phyloP scores from a whole-genome alignment of 2,888 invertebrate species.

The Apamea crenata region DNA sequence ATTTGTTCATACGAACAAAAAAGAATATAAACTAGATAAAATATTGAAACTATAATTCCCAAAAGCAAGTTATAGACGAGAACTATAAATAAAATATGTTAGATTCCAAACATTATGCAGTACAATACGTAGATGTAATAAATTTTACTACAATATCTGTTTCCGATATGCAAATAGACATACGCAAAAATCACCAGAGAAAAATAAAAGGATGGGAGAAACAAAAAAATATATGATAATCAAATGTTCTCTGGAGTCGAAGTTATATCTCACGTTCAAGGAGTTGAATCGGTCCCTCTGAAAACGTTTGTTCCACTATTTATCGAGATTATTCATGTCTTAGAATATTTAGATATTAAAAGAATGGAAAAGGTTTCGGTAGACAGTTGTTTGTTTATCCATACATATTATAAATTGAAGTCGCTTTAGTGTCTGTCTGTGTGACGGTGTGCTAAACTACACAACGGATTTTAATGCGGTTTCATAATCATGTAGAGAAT shows the following conservation, averaged over 20 bases:
- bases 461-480: not conserved
- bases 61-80: conserved; percentile 59
- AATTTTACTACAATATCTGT: conserved; percentile 86
- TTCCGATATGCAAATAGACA: conserved; percentile 87
- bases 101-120: conserved; percentile 78
- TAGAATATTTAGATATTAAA: conserved; percentile 35
- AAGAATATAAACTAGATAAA: conserved; percentile 54
- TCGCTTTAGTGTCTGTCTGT: not conserved
- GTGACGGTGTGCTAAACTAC: not conserved
- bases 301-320: conserved; percentile 40
- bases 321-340: conserved; percentile 54
- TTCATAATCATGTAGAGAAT: not conserved
- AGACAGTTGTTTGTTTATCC: not conserved
- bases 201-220: conserved; percentile 82
- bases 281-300: conserved; percentile 69
- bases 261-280: conserved; percentile 75
- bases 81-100: conserved; percentile 73
- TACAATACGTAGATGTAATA: conserved; percentile 81
- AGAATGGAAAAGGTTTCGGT: not conserved
- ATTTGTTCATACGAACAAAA: conserved; percentile 57
- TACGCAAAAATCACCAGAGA: conserved; percentile 85
- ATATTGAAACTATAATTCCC: conserved; percentile 71
- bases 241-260: conserved; percentile 82
- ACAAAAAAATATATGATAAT: conserved; percentile 87
- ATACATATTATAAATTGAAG: not conserved